Evolutionary conservation across 35 echinoderm and acorn worm genomes (phyloP).

Genomic region (Lytechinus pictus): DNA sequence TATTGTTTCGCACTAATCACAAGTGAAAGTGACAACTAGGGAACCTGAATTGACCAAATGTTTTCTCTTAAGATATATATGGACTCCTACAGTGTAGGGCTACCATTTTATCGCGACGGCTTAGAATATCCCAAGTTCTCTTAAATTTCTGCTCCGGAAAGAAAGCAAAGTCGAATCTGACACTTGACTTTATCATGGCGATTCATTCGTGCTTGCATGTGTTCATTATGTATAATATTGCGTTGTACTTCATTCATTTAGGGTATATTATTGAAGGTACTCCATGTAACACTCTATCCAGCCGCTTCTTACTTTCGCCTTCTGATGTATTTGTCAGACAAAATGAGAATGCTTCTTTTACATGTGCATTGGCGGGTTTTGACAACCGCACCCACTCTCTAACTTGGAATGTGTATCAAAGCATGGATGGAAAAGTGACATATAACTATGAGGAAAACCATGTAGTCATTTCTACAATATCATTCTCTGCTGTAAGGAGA

Average conservation of each 20-base stretch:
- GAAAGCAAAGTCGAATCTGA: no score
- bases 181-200: no score
- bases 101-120: no score
- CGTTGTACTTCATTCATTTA: neutral
- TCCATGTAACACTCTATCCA: neutral
- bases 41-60: no score
- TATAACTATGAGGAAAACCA: neutral
- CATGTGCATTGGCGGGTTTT: neutral
- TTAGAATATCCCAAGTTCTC: no score
- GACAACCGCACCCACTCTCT: neutral
- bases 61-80: no score
- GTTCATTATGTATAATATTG: neutral
- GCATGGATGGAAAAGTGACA: neutral
- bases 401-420: neutral
- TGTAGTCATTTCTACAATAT: neutral
- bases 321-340: neutral
- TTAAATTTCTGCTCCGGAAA: no score
- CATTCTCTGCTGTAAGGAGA: neutral
- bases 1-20: no score
- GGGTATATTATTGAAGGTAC: neutral
- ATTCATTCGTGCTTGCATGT: no score
- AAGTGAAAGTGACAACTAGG: no score
- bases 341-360: neutral
- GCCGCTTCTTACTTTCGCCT: neutral
- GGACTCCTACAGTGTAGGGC: no score